phyloP scores from a whole-genome alignment of 2,888 invertebrate species.

The Habroteleia sp. region DNA sequence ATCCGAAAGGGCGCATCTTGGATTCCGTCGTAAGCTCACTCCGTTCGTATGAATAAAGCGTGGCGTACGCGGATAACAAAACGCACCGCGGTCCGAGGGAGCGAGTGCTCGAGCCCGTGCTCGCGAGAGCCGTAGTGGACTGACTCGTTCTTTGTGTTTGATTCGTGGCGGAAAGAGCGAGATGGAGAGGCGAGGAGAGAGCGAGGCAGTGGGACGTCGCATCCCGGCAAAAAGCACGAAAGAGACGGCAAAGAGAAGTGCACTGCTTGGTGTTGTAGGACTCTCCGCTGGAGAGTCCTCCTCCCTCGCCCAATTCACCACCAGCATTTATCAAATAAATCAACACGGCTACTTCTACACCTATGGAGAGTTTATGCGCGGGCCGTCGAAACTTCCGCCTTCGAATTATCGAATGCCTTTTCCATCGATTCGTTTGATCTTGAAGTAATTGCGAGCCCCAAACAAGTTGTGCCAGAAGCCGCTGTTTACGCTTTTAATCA shows the following conservation, averaged over 20 bases:
- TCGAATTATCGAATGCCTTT: constrained; percentile 31
- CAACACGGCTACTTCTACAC: constrained; percentile 79
- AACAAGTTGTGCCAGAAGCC: too few species aligned
- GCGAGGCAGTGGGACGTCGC: constrained; percentile 35
- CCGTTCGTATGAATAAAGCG: constrained; percentile 62
- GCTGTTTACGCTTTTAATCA: too few species aligned
- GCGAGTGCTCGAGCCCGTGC: constrained; percentile 68
- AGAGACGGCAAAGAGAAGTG: constrained; percentile 73
- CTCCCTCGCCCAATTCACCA: constrained; percentile 76
- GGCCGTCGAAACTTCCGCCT: constrained; percentile 65
- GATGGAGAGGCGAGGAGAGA: constrained; percentile 43
- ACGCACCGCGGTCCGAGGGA: constrained; percentile 60
- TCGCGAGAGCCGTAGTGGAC: constrained; percentile 69
- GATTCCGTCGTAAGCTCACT: constrained; percentile 34
- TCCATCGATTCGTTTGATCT: constrained; percentile 7
- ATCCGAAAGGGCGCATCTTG: constrained; percentile 46
- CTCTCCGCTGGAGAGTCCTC: constrained; percentile 79
- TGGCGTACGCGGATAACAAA: constrained; percentile 52
- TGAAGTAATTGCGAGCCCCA: constrained; percentile 3
- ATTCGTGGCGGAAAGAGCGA: constrained; percentile 57
- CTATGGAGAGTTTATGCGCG: constrained; percentile 74
- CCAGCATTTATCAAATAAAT: constrained; percentile 80
- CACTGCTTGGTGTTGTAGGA: constrained; percentile 78
- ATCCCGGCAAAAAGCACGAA: constrained; percentile 49
- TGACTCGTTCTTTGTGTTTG: constrained; percentile 68